Base-by-base conservation (phyloP, 2,888 invertebrate genomes). In the Choreutis nemorana region DNA sequence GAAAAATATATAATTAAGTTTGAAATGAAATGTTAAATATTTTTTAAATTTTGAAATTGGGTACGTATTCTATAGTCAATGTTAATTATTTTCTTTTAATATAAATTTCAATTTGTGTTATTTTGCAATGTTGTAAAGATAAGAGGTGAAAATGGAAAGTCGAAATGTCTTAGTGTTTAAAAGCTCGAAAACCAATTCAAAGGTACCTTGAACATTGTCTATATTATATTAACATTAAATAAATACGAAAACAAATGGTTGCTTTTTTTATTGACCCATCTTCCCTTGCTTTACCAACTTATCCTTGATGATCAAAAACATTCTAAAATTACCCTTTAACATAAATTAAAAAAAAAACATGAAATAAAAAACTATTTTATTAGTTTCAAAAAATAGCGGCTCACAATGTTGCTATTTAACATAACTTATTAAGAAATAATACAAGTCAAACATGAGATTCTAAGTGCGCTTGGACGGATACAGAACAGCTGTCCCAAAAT, bases 141-240 rank as follows among this genome's bases (percentile, higher is more conserved):
- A 68, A 62, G 66, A 62, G 65, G 63, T 65, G n/a, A 54, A 65
- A 64, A 51, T 46, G 57, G 63, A 62, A 64, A 66, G 66, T 66
- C 64, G 66, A 61, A 62, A 67, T 72, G 70, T 73, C 65, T 72
- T 77, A 75, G 73, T 70, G 73, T 73, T 66, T 55, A 58, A 62
- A 72, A 67, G 62, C 72, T 75, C 71, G 71, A 70, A 65, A 77
- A 73, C 75, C 77, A 73, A 78, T 78, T 70, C 57, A 72, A 75
- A 71, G 72, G 75, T 77, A 78, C 77, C 75, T 77, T 78, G 70
- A 73, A 77, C 73, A 75, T 75, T 78, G 77, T 79, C 75, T 80
- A 73, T 75, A 77, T 73, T 78, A 79, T 68, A 73, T 78, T 79
- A 78, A 78, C 75, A 79, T 75, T 78, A 73, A 75, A 78, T 80